Evolutionary conservation across 2,113 vertebrate genomes (phyloP).

Genomic region (Antennarius striatus): DNA sequence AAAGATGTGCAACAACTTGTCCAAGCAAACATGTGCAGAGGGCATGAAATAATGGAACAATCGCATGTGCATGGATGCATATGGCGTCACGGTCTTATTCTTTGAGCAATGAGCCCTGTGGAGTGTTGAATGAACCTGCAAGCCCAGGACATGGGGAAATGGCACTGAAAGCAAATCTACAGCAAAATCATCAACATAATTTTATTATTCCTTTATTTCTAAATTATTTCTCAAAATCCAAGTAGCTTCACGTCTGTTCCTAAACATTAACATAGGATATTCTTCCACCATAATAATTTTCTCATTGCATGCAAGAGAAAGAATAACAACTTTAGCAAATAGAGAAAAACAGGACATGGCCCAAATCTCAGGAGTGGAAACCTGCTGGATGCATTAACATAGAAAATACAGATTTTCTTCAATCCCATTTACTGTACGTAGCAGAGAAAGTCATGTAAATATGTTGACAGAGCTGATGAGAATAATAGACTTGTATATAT

Average conservation of each 20-base stretch:
- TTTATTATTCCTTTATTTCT: neutral
- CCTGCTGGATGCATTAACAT: conserved; percentile 42
- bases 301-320: conserved; percentile 12
- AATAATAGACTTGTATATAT: conserved; percentile 9
- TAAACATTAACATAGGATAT: neutral
- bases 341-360: conserved; percentile 35
- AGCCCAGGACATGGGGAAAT: neutral
- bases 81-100: conserved; percentile 20
- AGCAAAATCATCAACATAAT: neutral
- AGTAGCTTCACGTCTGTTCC: neutral
- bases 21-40: conserved; percentile 16
- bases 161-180: neutral
- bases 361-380: conserved; percentile 52
- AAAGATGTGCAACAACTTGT: conserved; percentile 16
- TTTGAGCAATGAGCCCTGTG: conserved; percentile 15
- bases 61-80: conserved; percentile 17
- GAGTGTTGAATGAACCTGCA: conserved; percentile 14
- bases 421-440: neutral
- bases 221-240: neutral
- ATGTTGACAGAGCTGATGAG: conserved; percentile 29
- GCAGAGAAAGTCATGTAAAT: neutral
- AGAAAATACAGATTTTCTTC: conserved; percentile 12
- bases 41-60: conserved; percentile 31
- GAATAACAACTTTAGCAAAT: conserved; percentile 44
- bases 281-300: conserved; percentile 29